Evolutionary conservation across 2,797 vertebrate species (phyloP).

Genomic region (Distichodus sexfasciatus): DNA sequence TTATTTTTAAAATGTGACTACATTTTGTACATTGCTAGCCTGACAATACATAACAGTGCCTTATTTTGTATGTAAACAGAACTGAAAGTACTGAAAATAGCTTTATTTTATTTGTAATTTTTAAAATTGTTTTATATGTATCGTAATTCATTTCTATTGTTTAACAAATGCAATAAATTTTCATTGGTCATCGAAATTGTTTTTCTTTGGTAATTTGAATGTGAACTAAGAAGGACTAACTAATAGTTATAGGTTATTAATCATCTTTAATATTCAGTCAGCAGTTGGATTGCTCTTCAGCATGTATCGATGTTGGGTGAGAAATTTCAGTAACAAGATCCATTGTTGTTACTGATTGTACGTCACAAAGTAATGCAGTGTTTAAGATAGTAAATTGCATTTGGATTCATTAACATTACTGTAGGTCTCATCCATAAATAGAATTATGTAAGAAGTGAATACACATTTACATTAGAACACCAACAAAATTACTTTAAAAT

Average conservation of each 20-base stretch:
- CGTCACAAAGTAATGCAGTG: no score
- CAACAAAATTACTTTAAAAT: no score
- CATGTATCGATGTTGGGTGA: no score
- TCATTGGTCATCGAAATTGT: conserved; percentile 58
- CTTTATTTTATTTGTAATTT: conserved; percentile 69
- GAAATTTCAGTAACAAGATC: background rate
- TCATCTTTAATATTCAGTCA: background rate
- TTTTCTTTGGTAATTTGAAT: conserved; percentile 56
- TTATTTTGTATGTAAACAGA: conserved; percentile 74
- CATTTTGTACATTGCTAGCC: conserved; percentile 54
- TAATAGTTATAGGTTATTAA: no score
- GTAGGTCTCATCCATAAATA: no score
- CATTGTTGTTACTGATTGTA: no score
- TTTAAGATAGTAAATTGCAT: no score
- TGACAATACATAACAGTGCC: conserved; percentile 72
- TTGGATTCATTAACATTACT: no score
- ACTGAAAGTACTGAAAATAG: conserved; percentile 44
- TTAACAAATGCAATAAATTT: conserved; percentile 74
- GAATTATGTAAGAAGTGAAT: no score
- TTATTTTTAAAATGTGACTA: conserved; percentile 48
- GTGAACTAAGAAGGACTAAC: conserved; percentile 21
- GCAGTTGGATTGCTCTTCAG: no score
- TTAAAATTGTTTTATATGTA: conserved; percentile 66
- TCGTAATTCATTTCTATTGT: conserved; percentile 72
- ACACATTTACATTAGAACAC: no score